Base-by-base conservation (phyloP, 2,797 vertebrate genomes). In the Micromesistius poutassou region DNA sequence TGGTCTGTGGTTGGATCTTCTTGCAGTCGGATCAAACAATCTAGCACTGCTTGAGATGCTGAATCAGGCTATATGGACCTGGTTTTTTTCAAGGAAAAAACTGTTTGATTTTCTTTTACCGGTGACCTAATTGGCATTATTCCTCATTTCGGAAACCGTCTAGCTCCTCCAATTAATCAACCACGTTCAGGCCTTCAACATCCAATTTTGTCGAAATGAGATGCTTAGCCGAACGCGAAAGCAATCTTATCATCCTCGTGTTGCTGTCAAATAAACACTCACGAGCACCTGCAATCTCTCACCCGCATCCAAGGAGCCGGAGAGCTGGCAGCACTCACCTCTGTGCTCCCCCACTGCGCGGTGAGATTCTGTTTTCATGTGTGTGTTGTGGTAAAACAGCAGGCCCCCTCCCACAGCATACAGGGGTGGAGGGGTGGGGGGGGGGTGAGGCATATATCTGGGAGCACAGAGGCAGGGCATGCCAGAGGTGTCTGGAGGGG, bases 351-450 rank as follows among this genome's bases (percentile, higher is more conserved):
- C 38, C 81, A 81, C 74, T 80, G 77, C 87, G 72, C 19, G n/a
- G 82, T 79, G 85, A 84, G 83, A 80, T 84, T 80, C 82, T 87
- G 84, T 86, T 85, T 86, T 87, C 85, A 84, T 22, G 40, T 74
- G 79, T 90, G 87, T 89, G 85, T 87, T 81, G 84, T 88, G 85
- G 88, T 88, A 82, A 90, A 90, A 89, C 89, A 89, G 89, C 90
- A 72, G 88, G 88, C 86, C 85, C 33, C 8, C 10, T 10, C 82
- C 83, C 88, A 80, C 19, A 5, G 19, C 79, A 82, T 73, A 87
- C 84, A 36, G 36, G 76, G 78, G 87, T n/a, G n/a, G n/a, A 83
- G 46, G 46, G 14, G 46, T 13, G 46, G 33, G 76, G 78, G 87
- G 76, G 78, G 87, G 82, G 46, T 90, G 83, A 88, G 90, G 89